These are phyloP conservation scores for Otocyon megalotis DNA, from an alignment of 2,113 vertebrate genomes.

Conservation along the genomic window DNA sequence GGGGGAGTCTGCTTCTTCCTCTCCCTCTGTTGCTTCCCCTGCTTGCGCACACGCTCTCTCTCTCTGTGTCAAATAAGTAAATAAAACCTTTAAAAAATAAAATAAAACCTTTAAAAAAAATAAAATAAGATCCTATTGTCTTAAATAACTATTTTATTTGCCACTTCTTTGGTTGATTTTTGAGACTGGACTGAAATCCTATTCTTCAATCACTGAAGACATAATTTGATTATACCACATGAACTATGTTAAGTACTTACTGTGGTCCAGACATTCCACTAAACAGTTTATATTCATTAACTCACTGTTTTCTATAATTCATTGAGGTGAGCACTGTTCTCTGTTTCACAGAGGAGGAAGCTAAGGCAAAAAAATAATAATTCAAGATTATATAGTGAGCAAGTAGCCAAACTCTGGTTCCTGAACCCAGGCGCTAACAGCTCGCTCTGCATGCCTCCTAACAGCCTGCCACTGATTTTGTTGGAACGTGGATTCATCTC, in stretches of 20 bases:
- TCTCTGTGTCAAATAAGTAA: too few species aligned
- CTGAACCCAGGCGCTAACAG: accelerated
- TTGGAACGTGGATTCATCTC: neutral
- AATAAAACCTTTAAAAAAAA: too few species aligned
- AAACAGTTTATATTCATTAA: neutral
- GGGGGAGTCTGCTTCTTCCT: too few species aligned
- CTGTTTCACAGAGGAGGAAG: neutral
- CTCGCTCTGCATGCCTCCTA: accelerated
- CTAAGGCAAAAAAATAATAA: neutral
- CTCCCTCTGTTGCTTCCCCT: too few species aligned
- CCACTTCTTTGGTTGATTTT: neutral
- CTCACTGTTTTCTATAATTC: neutral
- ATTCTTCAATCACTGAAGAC: neutral
- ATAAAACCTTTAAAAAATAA: too few species aligned
- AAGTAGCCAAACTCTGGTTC: neutral
- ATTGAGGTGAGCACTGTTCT: neutral
- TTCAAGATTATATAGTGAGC: neutral
- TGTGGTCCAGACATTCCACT: neutral
- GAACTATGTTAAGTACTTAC: neutral
- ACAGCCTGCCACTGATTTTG: neutral
- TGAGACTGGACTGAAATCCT: neutral
- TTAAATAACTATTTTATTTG: neutral
- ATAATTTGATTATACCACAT: neutral
- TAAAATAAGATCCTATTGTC: neutral
- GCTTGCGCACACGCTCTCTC: too few species aligned